These are phyloP conservation scores for Hemaris fuciformis DNA, from an alignment of 2,888 invertebrate species.

Conservation along the genomic window DNA sequence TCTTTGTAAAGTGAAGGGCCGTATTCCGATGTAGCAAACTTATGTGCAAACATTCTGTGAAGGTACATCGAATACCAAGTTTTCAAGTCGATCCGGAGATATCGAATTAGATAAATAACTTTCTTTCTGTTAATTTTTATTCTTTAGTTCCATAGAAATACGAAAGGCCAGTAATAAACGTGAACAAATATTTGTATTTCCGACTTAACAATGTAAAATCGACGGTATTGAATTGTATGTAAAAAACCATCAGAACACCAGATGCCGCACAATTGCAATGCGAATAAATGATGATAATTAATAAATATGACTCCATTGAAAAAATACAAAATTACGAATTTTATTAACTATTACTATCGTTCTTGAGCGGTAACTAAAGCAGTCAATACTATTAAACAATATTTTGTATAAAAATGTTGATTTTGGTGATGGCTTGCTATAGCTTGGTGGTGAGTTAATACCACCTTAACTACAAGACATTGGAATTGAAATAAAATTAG, in stretches of 20 bases:
- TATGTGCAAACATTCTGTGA: conserved; percentile 4
- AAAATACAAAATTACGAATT: neutral
- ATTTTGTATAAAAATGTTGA: no score
- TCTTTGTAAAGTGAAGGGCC: conserved; percentile 11
- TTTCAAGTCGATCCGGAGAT: neutral
- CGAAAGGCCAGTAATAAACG: neutral
- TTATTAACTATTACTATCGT: neutral
- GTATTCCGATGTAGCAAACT: conserved; percentile 2
- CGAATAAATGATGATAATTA: neutral
- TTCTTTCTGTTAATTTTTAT: neutral
- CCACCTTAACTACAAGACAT: no score
- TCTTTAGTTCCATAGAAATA: neutral
- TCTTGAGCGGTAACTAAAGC: no score
- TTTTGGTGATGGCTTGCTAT: no score
- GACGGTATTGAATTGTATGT: neutral
- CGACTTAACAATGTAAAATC: neutral
- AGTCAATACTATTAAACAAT: no score
- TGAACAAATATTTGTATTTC: neutral
- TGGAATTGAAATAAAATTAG: no score
- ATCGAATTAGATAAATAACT: neutral
- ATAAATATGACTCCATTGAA: neutral
- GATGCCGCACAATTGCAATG: neutral
- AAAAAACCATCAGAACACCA: conserved; percentile 1
- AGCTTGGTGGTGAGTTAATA: no score
- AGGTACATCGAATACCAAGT: conserved; percentile 2